Evolutionary conservation across 2,888 invertebrate genomes (phyloP), one percentile per base, ranked within the genome.

Genomic region (Pristionchus arcanus): DNA sequence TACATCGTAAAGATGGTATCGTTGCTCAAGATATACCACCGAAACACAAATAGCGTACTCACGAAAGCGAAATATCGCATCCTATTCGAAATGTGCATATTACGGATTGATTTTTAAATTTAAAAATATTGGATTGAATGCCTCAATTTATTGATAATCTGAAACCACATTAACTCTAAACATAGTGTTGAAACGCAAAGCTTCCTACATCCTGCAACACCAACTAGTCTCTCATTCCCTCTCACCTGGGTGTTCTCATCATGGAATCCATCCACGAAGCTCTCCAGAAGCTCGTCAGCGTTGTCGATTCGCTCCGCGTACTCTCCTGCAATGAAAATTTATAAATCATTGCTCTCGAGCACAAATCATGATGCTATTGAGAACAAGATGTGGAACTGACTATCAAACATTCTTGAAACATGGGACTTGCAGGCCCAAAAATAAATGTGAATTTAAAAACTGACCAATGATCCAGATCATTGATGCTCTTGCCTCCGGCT

Each of bases 261-360:
- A 93, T 96, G 98, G 96, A 98, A 98, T 21, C 98, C 99, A 96
- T 99, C 99, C 15, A 99, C 96, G 96, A 99, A 99, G 91, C 98
- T 98, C 95, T 99, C 99, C 34, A 99, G 96, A 53, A 99, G 96
- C 95, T 99, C 99, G 95, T 99, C 99, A 0, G 99, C 99, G 95
- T 99, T 99, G 96, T 99, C 99, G 93, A 99, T 99, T 92, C 99
- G 97, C 95, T 99, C 99, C 0, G 99, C 99, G 96, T 99, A 99
- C 96, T 99, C 99, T 66, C 92, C 85, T 88, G 74, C 1, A 74
- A 21, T 0, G 2, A 31, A 0, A 71, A 34, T 34, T 34, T 66
- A 28, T 66, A 11, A 68, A 68, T 31, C 4, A 68, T 68, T 68
- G 68, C 11, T 11, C 11, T 11, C 31, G 31, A 68, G 9, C 5